These are phyloP conservation scores for Araneus ventricosus DNA, from an alignment of 1,140 invertebrate species.

Conservation along the genomic window DNA sequence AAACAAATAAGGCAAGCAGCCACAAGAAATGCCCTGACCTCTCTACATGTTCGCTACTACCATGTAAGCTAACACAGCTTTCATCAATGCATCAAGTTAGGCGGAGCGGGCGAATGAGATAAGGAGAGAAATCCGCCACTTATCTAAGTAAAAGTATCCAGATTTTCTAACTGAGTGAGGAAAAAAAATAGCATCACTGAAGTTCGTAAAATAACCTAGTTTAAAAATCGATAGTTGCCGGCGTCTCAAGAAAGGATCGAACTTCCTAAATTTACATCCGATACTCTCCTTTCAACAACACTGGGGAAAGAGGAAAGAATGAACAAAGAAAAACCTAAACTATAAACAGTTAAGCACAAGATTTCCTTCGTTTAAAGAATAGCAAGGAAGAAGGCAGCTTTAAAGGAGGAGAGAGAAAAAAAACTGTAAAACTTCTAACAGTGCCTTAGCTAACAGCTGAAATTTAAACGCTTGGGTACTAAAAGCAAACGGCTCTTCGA, in stretches of 20 bases:
- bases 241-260: not conserved
- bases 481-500: not conserved
- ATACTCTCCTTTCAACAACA: not conserved
- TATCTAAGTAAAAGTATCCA: not conserved
- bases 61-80: too few relatives aligned
- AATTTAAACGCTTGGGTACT: not conserved
- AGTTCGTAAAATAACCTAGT: not conserved
- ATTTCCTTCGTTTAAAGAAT: not conserved
- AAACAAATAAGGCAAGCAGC: too few relatives aligned
- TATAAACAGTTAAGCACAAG: not conserved
- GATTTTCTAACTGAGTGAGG: not conserved
- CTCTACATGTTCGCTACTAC: too few relatives aligned
- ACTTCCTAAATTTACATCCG: constrained; percentile 13
- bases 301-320: not conserved
- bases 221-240: not conserved
- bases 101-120: too few relatives aligned
- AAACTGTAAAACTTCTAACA: not conserved
- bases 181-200: not conserved
- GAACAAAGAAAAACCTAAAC: not conserved
- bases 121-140: too few relatives aligned
- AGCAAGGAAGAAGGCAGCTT: not conserved
- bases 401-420: not conserved
- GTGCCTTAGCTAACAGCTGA: not conserved
- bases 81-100: too few relatives aligned
- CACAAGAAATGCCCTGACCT: too few relatives aligned